Evolutionary conservation across 1,140 invertebrate genomes (phyloP), one percentile per base, ranked within the genome.

Genomic region (Pogonomyrmex barbatus): DNA sequence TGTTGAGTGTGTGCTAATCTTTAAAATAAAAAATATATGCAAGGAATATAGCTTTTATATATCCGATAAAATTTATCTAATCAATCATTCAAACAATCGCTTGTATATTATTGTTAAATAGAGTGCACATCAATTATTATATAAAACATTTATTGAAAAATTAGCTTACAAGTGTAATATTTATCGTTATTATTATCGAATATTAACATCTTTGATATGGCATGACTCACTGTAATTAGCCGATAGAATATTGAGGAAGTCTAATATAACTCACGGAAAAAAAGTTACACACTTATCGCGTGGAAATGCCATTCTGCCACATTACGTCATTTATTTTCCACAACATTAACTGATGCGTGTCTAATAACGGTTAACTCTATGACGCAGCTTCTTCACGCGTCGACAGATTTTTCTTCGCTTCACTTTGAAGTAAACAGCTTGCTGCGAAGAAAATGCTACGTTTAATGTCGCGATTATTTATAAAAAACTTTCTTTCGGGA

Each of bases 391-490:
- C 42, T 73, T 83, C 68, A 75, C 54, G 79, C 79, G 54, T 60
- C 79, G 54, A 50, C 10, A 60, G 12, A 83, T 47, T 83, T 83
- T 83, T 83, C 63, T 45, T 81, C 39, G 39, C 78, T 56, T 75
- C 68, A 60, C 79, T 83, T 83, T 83, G 73, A 79, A 36, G 47
- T 54, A 65, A 65, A 65, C 36, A 45, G 6, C 56, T 79, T 75
- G 33, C 33, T 14, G 39, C 58, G 50, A 67, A 85, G 83, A 58
- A 79, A 79, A 85, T 8, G 39, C 24, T 24, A 0, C 24, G 24
- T 14, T 78, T 76, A 73, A 83, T 75, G 79, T 50, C 68, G 79
- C 45, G 42, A 75, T 83, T 83, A 83, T 83, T 75, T 83, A 83
- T 82, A 73, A 83, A 73, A 36, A 75, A 75, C 54, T 83, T 83